These are phyloP conservation scores for Eupithecia tripunctaria DNA, from an alignment of 2,888 invertebrate species.

Conservation along the genomic window DNA sequence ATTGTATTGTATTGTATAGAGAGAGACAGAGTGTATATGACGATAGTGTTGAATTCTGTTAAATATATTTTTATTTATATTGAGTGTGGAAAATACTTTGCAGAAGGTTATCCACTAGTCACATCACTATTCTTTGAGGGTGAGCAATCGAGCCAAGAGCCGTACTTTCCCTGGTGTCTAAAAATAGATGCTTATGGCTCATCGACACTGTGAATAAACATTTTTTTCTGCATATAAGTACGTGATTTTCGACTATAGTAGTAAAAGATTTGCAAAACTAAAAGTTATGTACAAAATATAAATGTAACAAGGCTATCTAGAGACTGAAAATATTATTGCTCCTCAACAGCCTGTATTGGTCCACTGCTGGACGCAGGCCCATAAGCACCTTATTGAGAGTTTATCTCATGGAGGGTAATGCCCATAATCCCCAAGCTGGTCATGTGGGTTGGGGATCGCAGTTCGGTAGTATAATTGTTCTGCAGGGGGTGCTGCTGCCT, in stretches of 20 bases:
- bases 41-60: neutral
- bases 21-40: neutral
- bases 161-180: conserved; percentile 79
- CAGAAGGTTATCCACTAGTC: conserved; percentile 3
- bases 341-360: no score
- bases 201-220: conserved; percentile 50
- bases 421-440: no score
- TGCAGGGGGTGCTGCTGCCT: no score
- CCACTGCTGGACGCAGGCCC: no score
- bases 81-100: neutral
- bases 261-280: neutral
- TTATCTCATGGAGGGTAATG: no score
- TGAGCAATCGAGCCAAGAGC: conserved; percentile 66
- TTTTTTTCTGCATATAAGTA: conserved; percentile 10
- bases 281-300: neutral
- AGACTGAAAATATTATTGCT: neutral
- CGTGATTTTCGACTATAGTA: neutral
- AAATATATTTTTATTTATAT: neutral
- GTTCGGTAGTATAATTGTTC: no score
- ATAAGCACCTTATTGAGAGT: no score
- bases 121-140: conserved; percentile 52
- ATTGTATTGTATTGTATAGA: no score
- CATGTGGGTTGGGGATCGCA: no score
- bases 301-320: neutral
- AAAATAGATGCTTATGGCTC: conserved; percentile 79